Evolutionary conservation across 2,113 vertebrate species (phyloP).

Genomic region (Tenebrosternarchus preto): DNA sequence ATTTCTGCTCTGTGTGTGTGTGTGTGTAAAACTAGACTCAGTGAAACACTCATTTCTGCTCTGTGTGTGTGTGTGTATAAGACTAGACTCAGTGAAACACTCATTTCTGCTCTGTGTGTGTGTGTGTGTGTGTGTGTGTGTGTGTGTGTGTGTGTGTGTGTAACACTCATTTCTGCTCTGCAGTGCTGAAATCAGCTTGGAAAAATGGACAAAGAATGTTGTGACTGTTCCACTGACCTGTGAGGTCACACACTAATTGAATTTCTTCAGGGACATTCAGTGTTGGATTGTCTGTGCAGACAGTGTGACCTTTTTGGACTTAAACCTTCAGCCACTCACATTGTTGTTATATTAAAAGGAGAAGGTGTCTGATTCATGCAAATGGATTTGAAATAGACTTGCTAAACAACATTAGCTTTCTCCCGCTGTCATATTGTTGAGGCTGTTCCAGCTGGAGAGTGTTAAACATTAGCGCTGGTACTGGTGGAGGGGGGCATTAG

Average conservation of each 20-base stretch:
- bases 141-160: too few species aligned
- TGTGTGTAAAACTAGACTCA: too few species aligned
- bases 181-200: neutral
- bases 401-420: conserved; percentile 5
- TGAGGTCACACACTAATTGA: conserved; percentile 52
- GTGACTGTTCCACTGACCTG: conserved; percentile 21
- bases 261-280: conserved; percentile 42
- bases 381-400: conserved; percentile 29
- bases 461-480: neutral
- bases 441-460: conserved; percentile 1
- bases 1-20: too few species aligned
- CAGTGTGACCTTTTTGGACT: conserved; percentile 43
- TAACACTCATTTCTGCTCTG: conserved; percentile 23
- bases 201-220: conserved; percentile 41
- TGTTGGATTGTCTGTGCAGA: conserved; percentile 42
- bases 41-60: too few species aligned
- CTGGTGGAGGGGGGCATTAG: neutral
- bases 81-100: too few species aligned
- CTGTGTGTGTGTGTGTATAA: too few species aligned
- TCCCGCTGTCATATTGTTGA: neutral
- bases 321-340: conserved; percentile 14
- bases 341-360: conserved; percentile 36
- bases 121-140: too few species aligned
- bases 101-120: too few species aligned
- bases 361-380: conserved; percentile 38